Conservation (phyloP, 2,888 invertebrate species). For the Aleiodes testaceus region DNA sequence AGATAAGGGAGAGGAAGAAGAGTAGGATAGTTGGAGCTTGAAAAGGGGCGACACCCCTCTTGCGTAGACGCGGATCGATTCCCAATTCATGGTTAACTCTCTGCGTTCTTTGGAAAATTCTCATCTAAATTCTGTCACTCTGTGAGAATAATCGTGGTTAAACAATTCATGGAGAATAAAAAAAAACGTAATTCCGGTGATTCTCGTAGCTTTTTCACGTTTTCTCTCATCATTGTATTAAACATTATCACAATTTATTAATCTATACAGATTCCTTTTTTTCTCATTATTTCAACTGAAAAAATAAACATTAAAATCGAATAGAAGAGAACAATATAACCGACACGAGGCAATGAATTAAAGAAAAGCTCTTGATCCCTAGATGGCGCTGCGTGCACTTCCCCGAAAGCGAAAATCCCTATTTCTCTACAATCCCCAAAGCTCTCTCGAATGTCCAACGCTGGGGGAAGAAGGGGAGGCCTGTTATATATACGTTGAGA, state of each 20-base stretch:
- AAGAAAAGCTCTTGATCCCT: slow-evolving; percentile 39
- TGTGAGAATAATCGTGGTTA: background rate
- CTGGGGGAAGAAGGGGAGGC: background rate
- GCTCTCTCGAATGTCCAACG: background rate
- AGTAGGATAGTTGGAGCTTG: slow-evolving; percentile 38
- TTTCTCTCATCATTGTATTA: too few species aligned
- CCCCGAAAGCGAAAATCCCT: background rate
- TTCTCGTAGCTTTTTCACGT: too few species aligned
- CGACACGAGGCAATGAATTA: slow-evolving; percentile 20
- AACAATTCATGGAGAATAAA: background rate
- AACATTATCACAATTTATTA: too few species aligned
- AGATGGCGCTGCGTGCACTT: background rate
- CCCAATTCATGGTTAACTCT: slow-evolving; percentile 56
- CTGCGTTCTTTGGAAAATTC: slow-evolving; percentile 36
- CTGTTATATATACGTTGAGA: background rate
- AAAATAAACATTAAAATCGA: background rate
- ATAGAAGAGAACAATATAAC: slow-evolving; percentile 12
- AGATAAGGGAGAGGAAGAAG: slow-evolving; percentile 39
- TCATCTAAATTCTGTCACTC: slow-evolving; percentile 18
- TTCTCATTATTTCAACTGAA: background rate
- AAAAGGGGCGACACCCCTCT: slow-evolving; percentile 51
- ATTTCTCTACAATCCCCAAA: background rate
- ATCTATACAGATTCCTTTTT: too few species aligned
- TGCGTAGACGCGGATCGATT: slow-evolving; percentile 61
- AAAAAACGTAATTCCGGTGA: too few species aligned